phyloP scores from a whole-genome alignment of 1,140 invertebrate genomes.

The Belonocnema kinseyi region DNA sequence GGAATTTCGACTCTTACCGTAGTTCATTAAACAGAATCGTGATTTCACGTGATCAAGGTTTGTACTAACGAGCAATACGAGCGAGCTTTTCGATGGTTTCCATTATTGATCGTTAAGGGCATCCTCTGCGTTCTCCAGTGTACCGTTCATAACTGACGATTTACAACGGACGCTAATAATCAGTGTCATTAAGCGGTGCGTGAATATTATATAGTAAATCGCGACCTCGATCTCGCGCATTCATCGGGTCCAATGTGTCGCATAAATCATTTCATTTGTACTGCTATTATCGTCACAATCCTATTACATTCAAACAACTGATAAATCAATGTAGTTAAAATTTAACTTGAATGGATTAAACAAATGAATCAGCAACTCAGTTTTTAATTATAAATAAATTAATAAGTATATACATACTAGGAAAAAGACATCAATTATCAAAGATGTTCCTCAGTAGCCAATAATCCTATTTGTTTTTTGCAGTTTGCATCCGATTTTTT shows the following conservation, averaged over 20 bases:
- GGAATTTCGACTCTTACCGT: not conserved
- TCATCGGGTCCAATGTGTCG: slow-evolving; percentile 12
- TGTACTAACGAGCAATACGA: slow-evolving; percentile 23
- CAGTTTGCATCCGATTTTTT: no score
- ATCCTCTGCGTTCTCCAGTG: slow-evolving; percentile 47
- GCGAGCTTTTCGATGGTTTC: slow-evolving; percentile 17
- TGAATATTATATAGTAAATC: slow-evolving; percentile 31
- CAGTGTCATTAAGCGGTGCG: slow-evolving; percentile 43
- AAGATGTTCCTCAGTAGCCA: no score
- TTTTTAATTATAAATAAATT: no score
- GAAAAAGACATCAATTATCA: no score
- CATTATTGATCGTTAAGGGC: slow-evolving; percentile 37
- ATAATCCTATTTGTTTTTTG: no score
- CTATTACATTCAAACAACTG: slow-evolving; percentile 1
- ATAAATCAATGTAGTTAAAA: not conserved
- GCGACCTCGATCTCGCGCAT: not conserved
- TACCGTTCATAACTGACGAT: slow-evolving; percentile 51
- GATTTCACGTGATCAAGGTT: slow-evolving; percentile 17
- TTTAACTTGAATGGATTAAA: not conserved
- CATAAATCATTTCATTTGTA: slow-evolving; percentile 6
- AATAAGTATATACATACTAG: no score
- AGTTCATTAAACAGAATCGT: slow-evolving; percentile 19
- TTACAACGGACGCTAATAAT: slow-evolving; percentile 52
- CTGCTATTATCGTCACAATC: slow-evolving; percentile 8
- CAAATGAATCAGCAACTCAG: no score